phyloP scores from a whole-genome alignment of 2,113 vertebrate species.

The Mobula birostris region DNA sequence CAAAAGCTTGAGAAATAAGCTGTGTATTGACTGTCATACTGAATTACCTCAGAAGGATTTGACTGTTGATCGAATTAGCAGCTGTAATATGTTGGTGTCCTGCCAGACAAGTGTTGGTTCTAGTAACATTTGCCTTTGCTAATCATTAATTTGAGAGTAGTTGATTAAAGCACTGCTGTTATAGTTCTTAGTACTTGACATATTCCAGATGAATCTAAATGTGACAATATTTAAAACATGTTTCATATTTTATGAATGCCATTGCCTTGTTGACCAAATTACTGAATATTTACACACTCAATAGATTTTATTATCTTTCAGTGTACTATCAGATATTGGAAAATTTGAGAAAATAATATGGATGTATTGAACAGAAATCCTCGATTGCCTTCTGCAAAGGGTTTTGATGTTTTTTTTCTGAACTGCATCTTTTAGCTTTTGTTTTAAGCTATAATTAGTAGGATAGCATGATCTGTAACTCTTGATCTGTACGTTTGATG shows the following conservation, averaged over 20 bases:
- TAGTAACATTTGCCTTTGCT: slow-evolving; percentile 28
- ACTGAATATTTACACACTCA: background rate
- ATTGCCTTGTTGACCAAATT: background rate
- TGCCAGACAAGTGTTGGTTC: slow-evolving; percentile 11
- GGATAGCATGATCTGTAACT: background rate
- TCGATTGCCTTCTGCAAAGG: background rate
- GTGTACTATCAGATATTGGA: background rate
- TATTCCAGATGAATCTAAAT: slow-evolving; percentile 8
- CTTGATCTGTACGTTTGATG: background rate
- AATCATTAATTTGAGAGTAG: slow-evolving; percentile 34
- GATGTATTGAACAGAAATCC: background rate
- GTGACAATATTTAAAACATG: background rate
- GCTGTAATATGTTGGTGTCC: slow-evolving; percentile 19
- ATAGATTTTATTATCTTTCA: background rate
- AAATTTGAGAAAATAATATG: background rate
- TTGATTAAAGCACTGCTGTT: slow-evolving; percentile 31
- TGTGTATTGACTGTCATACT: slow-evolving; percentile 13
- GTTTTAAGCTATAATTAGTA: slow-evolving; percentile 17
- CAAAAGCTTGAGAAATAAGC: background rate
- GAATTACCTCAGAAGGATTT: slow-evolving; percentile 13
- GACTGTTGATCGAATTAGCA: slow-evolving; percentile 34
- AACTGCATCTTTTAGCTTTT: background rate
- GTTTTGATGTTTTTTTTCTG: background rate
- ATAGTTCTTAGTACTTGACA: slow-evolving; percentile 19
- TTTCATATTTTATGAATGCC: background rate